These are phyloP conservation scores for Elmis aenea DNA, from an alignment of 2,888 invertebrate genomes.

Conservation along the genomic window DNA sequence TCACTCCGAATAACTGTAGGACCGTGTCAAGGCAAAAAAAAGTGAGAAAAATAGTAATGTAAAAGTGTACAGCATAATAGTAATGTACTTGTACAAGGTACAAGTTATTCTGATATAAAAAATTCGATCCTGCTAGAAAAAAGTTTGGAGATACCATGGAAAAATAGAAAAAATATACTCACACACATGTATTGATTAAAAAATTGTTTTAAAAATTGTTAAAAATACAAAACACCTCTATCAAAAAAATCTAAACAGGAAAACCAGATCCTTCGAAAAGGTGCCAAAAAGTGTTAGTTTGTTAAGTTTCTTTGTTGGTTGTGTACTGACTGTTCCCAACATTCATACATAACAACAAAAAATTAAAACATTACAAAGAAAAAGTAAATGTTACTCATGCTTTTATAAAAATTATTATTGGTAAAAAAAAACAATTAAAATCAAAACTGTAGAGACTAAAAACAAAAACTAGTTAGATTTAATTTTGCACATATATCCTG, in stretches of 20 bases:
- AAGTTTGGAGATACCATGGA: constrained; percentile 45
- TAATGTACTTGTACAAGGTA: constrained; percentile 30
- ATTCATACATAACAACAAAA: no score
- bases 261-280: constrained; percentile 25
- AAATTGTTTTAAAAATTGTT: constrained; percentile 21
- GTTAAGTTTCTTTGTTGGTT: constrained; percentile 17
- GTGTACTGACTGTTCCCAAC: no score
- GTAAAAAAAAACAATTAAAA: no score
- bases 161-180: constrained; percentile 46
- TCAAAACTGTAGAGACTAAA: no score
- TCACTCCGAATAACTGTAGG: constrained; percentile 66
- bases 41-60: constrained; percentile 52
- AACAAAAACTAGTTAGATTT: no score
- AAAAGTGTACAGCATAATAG: constrained; percentile 40
- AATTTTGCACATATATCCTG: no score
- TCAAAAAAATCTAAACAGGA: constrained; percentile 19
- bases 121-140: constrained; percentile 46
- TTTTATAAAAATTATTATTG: no score
- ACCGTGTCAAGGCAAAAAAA: constrained; percentile 67
- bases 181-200: constrained; percentile 65
- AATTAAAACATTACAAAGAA: no score
- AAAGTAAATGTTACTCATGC: no score
- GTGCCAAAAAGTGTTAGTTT: constrained; percentile 8
- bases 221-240: no score
- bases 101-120: constrained; percentile 32